These are phyloP conservation scores for Hyperopisus bebe DNA, from an alignment of 2,113 vertebrate genomes.

Conservation along the genomic window DNA sequence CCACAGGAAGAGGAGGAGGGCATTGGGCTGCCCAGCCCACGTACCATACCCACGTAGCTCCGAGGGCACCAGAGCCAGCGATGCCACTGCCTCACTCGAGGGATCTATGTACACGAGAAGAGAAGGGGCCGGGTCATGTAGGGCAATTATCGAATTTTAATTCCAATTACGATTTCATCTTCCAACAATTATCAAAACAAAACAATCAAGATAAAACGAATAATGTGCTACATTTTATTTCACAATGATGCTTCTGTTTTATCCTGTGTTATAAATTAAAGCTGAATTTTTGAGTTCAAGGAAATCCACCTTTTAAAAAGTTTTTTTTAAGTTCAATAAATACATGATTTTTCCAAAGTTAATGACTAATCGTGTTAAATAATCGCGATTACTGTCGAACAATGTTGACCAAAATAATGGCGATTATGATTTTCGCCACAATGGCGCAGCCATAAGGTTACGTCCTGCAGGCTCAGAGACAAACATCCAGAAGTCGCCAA, in stretches of 20 bases:
- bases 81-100: constrained; percentile 4
- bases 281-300: not conserved
- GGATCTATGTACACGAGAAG: not conserved
- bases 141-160: not conserved
- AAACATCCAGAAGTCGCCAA: not conserved
- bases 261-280: too few relatives aligned
- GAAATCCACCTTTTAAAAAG: not conserved
- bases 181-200: too few relatives aligned
- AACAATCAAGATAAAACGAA: too few relatives aligned
- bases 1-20: constrained; percentile 59
- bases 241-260: too few relatives aligned
- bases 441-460: not conserved
- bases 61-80: constrained; percentile 49
- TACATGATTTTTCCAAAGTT: not conserved
- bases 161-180: too few relatives aligned
- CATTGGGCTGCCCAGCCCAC: constrained; percentile 68
- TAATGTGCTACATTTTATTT: too few relatives aligned
- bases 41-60: constrained; percentile 52
- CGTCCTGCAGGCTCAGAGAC: not conserved
- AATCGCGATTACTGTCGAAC: not conserved
- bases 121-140: constrained; percentile 37
- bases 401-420: not conserved
- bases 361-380: not conserved
- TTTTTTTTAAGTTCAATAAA: not conserved
- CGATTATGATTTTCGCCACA: not conserved